phyloP scores from a whole-genome alignment of 2,113 vertebrate species.

The Lipotes vexillifer region DNA sequence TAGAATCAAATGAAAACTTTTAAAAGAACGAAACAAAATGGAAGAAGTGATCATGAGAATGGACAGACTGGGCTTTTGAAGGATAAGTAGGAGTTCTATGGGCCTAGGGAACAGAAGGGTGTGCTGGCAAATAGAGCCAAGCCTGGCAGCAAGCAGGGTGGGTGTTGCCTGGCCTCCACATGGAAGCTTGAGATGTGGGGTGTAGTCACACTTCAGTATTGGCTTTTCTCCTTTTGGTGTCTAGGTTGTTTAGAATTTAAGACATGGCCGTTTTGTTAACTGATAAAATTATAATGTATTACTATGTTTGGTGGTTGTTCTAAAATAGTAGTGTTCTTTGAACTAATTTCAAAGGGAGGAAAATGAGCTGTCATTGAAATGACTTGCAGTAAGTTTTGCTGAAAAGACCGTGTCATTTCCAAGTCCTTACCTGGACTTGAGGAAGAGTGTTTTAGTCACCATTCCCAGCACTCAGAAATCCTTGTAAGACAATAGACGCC shows the following conservation, averaged over 20 bases:
- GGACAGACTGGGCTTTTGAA: neutral
- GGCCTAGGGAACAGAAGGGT: neutral
- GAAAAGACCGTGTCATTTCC: neutral
- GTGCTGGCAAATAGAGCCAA: neutral
- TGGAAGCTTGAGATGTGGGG: neutral
- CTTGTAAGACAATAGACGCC: neutral
- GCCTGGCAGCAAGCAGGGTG: neutral
- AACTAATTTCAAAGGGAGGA: neutral
- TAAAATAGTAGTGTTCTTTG: neutral
- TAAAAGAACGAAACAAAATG: neutral
- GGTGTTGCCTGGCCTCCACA: neutral
- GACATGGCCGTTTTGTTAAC: neutral
- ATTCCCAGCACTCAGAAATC: neutral
- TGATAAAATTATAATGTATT: neutral
- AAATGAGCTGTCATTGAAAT: neutral
- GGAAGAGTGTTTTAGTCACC: neutral
- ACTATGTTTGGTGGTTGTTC: neutral
- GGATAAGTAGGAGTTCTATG: neutral
- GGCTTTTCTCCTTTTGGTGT: neutral
- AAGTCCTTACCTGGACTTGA: neutral
- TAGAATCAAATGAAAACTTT: neutral
- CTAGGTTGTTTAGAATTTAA: neutral
- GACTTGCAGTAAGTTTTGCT: neutral
- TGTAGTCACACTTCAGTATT: neutral
- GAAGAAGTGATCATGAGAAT: neutral